phyloP scores from a whole-genome alignment of 2,888 invertebrate species.

The Nesidiocoris tenuis region DNA sequence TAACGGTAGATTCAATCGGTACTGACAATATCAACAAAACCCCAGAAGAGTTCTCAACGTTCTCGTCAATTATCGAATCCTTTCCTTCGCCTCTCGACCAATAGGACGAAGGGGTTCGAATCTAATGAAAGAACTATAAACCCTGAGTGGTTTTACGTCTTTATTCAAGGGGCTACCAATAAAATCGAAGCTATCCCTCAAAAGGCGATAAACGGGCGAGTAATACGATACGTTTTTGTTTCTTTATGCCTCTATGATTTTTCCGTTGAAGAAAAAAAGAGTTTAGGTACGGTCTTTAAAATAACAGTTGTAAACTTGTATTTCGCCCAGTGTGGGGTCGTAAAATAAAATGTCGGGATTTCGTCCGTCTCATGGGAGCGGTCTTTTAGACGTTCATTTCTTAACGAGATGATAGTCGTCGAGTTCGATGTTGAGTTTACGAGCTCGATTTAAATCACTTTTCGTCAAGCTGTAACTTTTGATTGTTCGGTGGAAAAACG shows the following conservation, averaged over 20 bases:
- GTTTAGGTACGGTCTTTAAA: conserved; percentile 3
- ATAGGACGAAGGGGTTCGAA: not conserved
- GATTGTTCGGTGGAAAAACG: not conserved
- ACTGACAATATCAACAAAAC: not conserved
- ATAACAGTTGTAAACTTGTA: conserved; percentile 30
- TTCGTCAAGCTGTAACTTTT: not conserved
- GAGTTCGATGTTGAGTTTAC: not conserved
- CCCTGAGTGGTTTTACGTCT: conserved; percentile 1
- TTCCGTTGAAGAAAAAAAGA: not conserved
- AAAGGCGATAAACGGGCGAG: not conserved
- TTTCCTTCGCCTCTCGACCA: not conserved
- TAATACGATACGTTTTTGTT: not conserved
- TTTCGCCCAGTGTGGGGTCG: conserved; percentile 6
- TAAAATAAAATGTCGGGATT: conserved; percentile 11
- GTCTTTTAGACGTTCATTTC: not conserved
- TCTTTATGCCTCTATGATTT: not conserved
- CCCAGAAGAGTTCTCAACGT: not conserved
- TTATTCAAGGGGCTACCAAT: conserved; percentile 8
- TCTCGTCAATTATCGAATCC: not conserved
- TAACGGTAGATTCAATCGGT: not conserved
- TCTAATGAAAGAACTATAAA: conserved; percentile 2
- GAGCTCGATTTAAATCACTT: not conserved
- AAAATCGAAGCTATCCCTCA: conserved; percentile 1
- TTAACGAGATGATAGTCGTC: not conserved
- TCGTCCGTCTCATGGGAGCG: conserved; percentile 2